Percentiles rank a stretch among this genome's conserved stretches.
These are phyloP conservation scores for Xiphydria camelus DNA, from an alignment of 2,888 invertebrate species.

Conservation along the genomic window DNA sequence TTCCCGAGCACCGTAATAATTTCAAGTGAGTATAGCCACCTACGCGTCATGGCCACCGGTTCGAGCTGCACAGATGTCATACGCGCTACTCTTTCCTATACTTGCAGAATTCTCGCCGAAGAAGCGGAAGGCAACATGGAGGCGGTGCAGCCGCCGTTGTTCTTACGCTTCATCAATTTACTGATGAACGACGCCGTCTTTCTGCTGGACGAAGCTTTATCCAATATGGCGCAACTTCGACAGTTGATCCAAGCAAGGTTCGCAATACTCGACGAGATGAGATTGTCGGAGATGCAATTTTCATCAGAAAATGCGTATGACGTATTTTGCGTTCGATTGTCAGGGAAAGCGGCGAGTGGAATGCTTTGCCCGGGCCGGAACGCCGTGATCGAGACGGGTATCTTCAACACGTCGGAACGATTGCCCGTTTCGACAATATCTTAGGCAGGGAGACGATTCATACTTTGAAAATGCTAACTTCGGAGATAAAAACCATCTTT, in stretches of 20 bases:
- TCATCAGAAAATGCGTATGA: constrained; percentile 2
- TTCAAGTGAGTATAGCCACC: constrained; percentile 75
- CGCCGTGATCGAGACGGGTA: constrained; percentile 74
- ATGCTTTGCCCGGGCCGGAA: constrained; percentile 69
- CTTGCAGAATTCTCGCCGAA: constrained; percentile 71
- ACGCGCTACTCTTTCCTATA: too few species aligned
- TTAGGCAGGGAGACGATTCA: constrained; percentile 87
- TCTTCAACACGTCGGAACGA: constrained; percentile 76
- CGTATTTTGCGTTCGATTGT: constrained; percentile 16
- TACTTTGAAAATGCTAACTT: constrained; percentile 77
- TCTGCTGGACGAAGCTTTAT: constrained; percentile 87
- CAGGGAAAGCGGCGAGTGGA: constrained; percentile 78
- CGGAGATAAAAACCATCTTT: constrained; percentile 79
- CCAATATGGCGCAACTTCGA: constrained; percentile 86
- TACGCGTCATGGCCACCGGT: too few species aligned
- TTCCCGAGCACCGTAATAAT: constrained; percentile 74
- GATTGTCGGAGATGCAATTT: constrained; percentile 23
- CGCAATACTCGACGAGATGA: constrained; percentile 9
- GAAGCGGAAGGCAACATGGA: constrained; percentile 89
- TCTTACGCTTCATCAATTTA: constrained; percentile 92
- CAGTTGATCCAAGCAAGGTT: constrained; percentile 79
- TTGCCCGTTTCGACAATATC: constrained; percentile 91
- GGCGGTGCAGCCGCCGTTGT: constrained; percentile 86
- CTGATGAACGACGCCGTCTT: constrained; percentile 98
- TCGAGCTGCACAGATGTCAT: too few species aligned